Percentiles rank a stretch among this genome's conserved stretches.
These are phyloP conservation scores for Myocastor coypus DNA, from an alignment of 2,113 vertebrate species.

Conservation along the genomic window DNA sequence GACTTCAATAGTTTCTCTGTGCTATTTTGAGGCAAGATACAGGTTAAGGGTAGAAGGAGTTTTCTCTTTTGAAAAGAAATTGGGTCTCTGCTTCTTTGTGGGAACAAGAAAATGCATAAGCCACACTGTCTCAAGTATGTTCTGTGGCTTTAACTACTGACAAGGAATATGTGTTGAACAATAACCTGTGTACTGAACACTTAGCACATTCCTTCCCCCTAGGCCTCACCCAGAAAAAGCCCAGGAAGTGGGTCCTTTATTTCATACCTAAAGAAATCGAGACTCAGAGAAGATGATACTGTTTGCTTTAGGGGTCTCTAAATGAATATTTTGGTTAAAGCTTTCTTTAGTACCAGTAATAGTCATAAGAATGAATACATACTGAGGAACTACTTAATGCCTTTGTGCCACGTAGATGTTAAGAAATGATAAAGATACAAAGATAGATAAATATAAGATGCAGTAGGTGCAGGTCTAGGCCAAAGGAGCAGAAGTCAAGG, in stretches of 20 bases:
- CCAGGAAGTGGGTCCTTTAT: background rate
- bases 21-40: constrained; percentile 1
- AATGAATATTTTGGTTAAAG: background rate
- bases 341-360: constrained; percentile 12
- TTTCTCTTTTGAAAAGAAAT: constrained; percentile 53
- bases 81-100: background rate
- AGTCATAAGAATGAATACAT: background rate
- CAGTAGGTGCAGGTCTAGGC: background rate
- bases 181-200: background rate
- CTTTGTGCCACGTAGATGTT: background rate
- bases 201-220: background rate
- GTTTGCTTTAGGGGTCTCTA: background rate
- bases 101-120: constrained; percentile 3
- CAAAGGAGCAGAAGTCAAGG: background rate
- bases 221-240: background rate
- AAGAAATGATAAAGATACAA: background rate
- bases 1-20: constrained; percentile 3
- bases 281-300: background rate
- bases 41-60: background rate
- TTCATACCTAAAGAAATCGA: constrained; percentile 22
- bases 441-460: background rate
- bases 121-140: background rate
- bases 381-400: constrained; percentile 11
- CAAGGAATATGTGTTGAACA: background rate
- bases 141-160: background rate